These are phyloP conservation scores for Danionella cerebrum DNA, from an alignment of 2,113 vertebrate genomes.

Conservation along the genomic window DNA sequence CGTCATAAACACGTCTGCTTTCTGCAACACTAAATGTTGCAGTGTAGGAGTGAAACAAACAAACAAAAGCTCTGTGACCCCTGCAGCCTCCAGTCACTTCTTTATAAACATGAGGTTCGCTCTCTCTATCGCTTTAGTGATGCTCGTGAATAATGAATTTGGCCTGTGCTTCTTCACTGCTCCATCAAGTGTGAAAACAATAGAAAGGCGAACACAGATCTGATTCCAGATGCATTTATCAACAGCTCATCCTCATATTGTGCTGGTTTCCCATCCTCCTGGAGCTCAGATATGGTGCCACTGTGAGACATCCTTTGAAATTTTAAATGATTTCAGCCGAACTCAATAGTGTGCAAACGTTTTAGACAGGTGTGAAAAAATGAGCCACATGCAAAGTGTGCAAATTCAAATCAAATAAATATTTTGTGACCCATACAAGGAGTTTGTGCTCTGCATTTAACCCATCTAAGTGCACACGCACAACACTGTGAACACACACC, in stretches of 20 bases:
- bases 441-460: too few species aligned
- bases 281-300: too few species aligned
- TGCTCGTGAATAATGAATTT: slow-evolving; percentile 25
- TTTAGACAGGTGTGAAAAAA: too few species aligned
- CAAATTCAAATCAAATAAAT: too few species aligned
- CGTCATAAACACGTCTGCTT: neutral
- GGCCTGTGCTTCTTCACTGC: neutral
- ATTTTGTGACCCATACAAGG: too few species aligned
- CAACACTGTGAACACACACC: too few species aligned
- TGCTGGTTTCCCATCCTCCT: too few species aligned
- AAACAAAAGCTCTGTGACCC: slow-evolving; percentile 22
- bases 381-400: too few species aligned
- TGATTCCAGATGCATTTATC: neutral
- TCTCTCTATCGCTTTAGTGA: neutral
- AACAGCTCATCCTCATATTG: neutral
- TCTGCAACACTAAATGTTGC: slow-evolving; percentile 16
- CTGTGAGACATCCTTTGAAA: too few species aligned
- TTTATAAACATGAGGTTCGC: neutral
- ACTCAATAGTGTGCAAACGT: too few species aligned
- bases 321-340: too few species aligned
- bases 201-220: neutral
- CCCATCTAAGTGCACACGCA: too few species aligned
- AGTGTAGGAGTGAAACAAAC: slow-evolving; percentile 22
- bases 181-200: slow-evolving; percentile 21
- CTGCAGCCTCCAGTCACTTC: neutral